A percentile compares a stretch with the other conserved stretches of the same genome.
Evolutionary conservation across 1,140 invertebrate genomes (phyloP).

Genomic region (Bombyx mandarina): DNA sequence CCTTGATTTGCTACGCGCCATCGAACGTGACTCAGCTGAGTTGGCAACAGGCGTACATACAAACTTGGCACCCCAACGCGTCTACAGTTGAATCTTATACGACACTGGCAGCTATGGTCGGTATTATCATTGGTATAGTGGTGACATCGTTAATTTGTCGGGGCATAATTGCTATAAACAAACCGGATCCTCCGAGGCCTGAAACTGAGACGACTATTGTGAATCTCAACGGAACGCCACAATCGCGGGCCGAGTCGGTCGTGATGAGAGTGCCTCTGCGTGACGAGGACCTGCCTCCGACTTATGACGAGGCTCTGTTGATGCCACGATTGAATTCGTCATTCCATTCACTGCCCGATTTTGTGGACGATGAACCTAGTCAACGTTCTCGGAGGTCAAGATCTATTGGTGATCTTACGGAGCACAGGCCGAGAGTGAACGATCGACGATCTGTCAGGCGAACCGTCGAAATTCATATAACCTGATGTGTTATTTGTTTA

Average conservation of each 20-base stretch:
- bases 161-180: slow-evolving; percentile 67
- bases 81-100: slow-evolving; percentile 60
- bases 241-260: slow-evolving; percentile 48
- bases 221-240: slow-evolving; percentile 70
- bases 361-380: slow-evolving; percentile 34
- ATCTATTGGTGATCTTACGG: slow-evolving; percentile 56
- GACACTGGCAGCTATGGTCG: slow-evolving; percentile 73
- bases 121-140: slow-evolving; percentile 65
- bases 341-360: slow-evolving; percentile 73
- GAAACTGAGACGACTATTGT: slow-evolving; percentile 59
- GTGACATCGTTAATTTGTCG: slow-evolving; percentile 68
- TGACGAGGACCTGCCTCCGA: slow-evolving; percentile 77
- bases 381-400: slow-evolving; percentile 40
- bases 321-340: slow-evolving; percentile 76
- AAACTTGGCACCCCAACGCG: slow-evolving; percentile 70
- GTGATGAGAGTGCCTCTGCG: slow-evolving; percentile 68
- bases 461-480: slow-evolving; percentile 33
- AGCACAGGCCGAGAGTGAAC: slow-evolving; percentile 33
- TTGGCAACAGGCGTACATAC: slow-evolving; percentile 77
- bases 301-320: slow-evolving; percentile 79
- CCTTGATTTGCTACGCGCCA: slow-evolving; percentile 72
- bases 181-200: slow-evolving; percentile 63
- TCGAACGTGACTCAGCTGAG: slow-evolving; percentile 73
- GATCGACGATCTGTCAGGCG: slow-evolving; percentile 48
- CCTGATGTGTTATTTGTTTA: slow-evolving; percentile 3